A percentile compares a stretch with the other conserved stretches of the same genome.
Evolutionary conservation across 35 echinoderm and acorn worm genomes (phyloP).

Genomic region (Lytechinus pictus): DNA sequence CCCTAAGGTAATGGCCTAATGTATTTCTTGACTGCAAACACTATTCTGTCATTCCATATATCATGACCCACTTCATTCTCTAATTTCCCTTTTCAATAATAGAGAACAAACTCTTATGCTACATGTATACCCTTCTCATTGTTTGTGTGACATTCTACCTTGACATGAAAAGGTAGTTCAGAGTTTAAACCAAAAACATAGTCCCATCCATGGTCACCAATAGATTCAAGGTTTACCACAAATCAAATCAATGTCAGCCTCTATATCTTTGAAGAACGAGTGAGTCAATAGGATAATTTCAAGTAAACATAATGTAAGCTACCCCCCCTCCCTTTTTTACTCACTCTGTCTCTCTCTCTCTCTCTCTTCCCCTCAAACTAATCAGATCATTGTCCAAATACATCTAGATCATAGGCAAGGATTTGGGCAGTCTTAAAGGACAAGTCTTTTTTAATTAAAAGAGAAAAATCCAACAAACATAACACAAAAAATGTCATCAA

Average conservation of each 20-base stretch:
- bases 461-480: no score
- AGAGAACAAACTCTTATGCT: not conserved
- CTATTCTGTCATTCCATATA: constrained; percentile 1
- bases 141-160: not conserved
- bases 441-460: no score
- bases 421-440: no score
- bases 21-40: not conserved
- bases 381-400: no score
- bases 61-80: not conserved
- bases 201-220: not conserved
- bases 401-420: no score
- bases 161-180: not conserved
- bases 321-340: no score
- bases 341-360: no score
- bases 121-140: not conserved
- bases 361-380: no score
- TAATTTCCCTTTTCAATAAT: not conserved
- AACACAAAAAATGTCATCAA: no score
- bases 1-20: not conserved
- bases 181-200: not conserved
- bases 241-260: not conserved
- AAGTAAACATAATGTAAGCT: no score
- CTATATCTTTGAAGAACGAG: no score
- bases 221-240: not conserved
- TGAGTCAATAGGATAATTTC: no score